Conservation (phyloP, 2,113 vertebrate species). For the Serilophus lunatus region DNA sequence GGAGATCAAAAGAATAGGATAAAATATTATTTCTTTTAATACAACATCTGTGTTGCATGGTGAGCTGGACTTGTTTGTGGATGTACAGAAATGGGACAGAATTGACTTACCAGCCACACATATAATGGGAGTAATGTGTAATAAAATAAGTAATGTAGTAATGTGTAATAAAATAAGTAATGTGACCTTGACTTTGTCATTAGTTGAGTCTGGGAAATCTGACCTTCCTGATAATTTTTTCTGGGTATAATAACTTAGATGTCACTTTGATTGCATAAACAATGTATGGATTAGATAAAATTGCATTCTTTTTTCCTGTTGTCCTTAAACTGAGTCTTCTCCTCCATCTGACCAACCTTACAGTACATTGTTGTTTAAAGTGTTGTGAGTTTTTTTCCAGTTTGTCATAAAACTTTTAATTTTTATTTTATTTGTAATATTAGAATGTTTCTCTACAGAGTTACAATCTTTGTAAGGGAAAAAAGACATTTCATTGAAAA, state of each 20-base stretch:
- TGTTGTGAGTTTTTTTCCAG: not conserved
- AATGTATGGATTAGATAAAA: not conserved
- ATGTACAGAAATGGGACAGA: not conserved
- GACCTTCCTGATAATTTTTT: not conserved
- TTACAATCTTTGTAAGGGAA: not conserved
- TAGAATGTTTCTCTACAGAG: not conserved
- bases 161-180: not conserved
- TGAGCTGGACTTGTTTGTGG: not conserved
- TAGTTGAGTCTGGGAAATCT: not conserved
- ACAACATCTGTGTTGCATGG: fast-evolving
- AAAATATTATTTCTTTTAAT: not conserved
- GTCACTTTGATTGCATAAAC: not conserved
- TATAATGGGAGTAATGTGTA: not conserved
- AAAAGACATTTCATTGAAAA: not conserved
- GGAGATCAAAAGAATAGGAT: not conserved
- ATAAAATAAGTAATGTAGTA: not conserved
- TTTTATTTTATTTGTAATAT: not conserved
- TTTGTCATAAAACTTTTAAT: not conserved
- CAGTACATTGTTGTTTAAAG: not conserved
- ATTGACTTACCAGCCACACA: not conserved
- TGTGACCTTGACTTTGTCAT: not conserved
- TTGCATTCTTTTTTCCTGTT: not conserved
- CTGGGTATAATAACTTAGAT: not conserved
- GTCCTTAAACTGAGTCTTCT: not conserved
- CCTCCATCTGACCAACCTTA: not conserved